Percentiles rank a stretch among this genome's conserved stretches.
Conservation (phyloP, 2,888 invertebrate species). For the Nomada fabriciana region DNA sequence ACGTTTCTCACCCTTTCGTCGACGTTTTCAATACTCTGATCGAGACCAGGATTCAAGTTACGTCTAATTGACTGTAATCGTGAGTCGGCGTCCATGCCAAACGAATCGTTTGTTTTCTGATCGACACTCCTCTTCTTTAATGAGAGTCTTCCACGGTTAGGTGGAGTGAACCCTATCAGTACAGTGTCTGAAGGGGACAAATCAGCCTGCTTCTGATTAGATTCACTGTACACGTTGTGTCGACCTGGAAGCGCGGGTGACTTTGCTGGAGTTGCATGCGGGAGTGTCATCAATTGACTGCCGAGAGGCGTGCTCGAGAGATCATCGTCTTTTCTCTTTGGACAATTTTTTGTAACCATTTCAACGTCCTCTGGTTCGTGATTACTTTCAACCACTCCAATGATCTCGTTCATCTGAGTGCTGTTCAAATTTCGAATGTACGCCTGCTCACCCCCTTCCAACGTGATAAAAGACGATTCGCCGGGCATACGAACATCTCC, state of each 20-base stretch:
- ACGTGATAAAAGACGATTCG: constrained; percentile 26
- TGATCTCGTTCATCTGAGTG: constrained; percentile 63
- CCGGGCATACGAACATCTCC: not conserved
- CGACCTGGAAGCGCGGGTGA: rapidly evolving
- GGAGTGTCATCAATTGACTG: not conserved
- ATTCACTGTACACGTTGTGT: not conserved
- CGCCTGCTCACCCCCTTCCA: constrained; percentile 49
- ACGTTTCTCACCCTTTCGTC: not conserved
- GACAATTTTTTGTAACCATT: not conserved
- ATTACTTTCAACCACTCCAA: constrained; percentile 35
- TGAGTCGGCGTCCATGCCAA: not conserved
- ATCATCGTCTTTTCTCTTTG: not conserved
- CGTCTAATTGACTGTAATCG: constrained; percentile 41
- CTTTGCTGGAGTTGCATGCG: not conserved
- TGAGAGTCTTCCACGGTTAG: constrained; percentile 34
- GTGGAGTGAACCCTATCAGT: not conserved
- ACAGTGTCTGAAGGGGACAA: not conserved
- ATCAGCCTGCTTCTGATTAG: no score
- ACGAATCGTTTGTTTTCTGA: not conserved
- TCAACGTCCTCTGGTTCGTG: not conserved
- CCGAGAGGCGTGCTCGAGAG: no score
- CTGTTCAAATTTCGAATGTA: constrained; percentile 41
- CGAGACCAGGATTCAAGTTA: constrained; percentile 40
- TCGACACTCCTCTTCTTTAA: constrained; percentile 8
- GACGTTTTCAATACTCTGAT: not conserved